phyloP scores from a whole-genome alignment of 2,797 vertebrate species.

The Syngnathus rostellatus region DNA sequence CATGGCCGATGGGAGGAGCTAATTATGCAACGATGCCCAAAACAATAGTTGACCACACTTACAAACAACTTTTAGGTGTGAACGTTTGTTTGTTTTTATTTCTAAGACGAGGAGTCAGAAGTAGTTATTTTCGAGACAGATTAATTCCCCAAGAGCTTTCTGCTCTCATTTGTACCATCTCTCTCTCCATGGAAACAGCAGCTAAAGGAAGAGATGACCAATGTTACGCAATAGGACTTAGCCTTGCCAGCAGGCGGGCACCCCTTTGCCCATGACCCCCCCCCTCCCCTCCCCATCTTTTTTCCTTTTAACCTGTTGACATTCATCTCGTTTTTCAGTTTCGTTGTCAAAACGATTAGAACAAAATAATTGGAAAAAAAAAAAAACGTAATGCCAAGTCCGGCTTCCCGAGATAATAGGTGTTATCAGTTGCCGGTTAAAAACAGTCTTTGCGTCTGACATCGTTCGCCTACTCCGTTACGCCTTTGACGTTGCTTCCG shows the following conservation, averaged over 20 bases:
- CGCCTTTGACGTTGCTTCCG: slow-evolving; percentile 10
- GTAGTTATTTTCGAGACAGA: background rate
- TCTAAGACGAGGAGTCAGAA: background rate
- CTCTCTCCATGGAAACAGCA: slow-evolving; percentile 85
- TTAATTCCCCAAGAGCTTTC: slow-evolving; percentile 56
- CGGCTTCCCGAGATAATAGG: background rate
- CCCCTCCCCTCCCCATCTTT: slow-evolving; percentile 2
- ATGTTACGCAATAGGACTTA: slow-evolving; percentile 76
- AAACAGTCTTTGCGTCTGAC: slow-evolving; percentile 7
- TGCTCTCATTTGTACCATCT: slow-evolving; percentile 15
- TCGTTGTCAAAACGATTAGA: no score
- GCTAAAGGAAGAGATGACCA: slow-evolving; percentile 69
- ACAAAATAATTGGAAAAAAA: no score
- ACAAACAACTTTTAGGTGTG: background rate
- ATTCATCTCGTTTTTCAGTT: background rate
- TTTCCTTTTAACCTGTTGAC: background rate
- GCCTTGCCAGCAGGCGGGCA: slow-evolving; percentile 64
- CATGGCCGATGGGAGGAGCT: background rate
- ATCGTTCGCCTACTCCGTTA: slow-evolving; percentile 10
- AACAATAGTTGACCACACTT: background rate
- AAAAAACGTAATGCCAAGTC: background rate
- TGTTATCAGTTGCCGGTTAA: background rate
- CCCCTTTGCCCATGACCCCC: slow-evolving; percentile 5
- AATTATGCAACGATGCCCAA: no score
- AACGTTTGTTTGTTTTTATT: background rate